Base-by-base conservation (phyloP, 2,888 invertebrate species). In the Ophioninae sp. region DNA sequence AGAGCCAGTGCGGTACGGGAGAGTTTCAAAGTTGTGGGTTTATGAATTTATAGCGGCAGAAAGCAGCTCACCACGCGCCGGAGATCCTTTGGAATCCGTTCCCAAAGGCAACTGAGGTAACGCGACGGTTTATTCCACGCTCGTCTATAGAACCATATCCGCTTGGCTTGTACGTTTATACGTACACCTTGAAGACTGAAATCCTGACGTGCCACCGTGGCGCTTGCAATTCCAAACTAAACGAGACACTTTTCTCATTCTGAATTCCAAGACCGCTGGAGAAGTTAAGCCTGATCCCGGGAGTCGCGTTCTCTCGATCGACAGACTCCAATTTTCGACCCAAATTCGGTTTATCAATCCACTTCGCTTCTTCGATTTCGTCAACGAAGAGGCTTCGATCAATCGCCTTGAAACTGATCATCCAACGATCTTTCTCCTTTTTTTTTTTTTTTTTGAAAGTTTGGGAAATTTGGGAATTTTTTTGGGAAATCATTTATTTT, bases 1-100 rank as follows among this genome's bases (percentile, higher is more conserved):
- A 64, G 61, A 79, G 63, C 64, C 44, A 68, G 68, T 13, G 39
- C 63, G 44, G 79, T 63, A 84, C 84, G 56, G 56, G 71, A 83
- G 82, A 88, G 89, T 90, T 90, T 90, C 90, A 82, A 92, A 92
- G 89, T 92, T 90, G 90, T 90, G 91, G 91, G 81, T 91, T 92
- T 92, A 92, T 92, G 92, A 92, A 92, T 92, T 92, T 92, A 92
- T 92, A 92, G 92, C 91, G 88, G 89, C 89, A 88, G 90, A 90
- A 84, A 85, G 84, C 81, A 76, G 76, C 65, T 77, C 30, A 72
- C 72, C 71, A 58, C 79, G 79, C 71, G 75, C 84, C 78, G 59
- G 72, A 73, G 79, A 80, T 58, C 77, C 74, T 78, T 81, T 61
- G 82, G 75, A 85, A 81, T 81, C 74, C 77, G 88, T 90, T 89